Conservation (phyloP, 2,113 vertebrate species). For the Microtus oregoni region DNA sequence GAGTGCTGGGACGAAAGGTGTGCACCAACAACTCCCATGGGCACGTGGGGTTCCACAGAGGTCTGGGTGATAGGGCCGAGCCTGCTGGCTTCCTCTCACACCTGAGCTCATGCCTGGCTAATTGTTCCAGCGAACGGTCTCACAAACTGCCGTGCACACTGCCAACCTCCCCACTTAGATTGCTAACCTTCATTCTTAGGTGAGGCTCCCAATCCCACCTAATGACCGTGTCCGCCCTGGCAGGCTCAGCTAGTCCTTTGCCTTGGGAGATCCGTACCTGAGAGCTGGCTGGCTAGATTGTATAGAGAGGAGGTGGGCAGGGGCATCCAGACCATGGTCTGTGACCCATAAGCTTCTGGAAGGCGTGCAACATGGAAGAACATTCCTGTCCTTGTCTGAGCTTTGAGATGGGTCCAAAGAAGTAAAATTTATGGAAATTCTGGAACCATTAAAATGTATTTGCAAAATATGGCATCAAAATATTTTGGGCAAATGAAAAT, state of each 20-base stretch:
- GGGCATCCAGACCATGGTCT: not conserved
- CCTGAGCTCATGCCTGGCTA: not conserved
- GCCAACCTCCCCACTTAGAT: not conserved
- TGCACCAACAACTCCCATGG: not conserved
- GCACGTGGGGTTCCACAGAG: not conserved
- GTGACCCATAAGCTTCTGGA: not conserved
- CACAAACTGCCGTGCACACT: too few species aligned
- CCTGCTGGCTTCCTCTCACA: not conserved
- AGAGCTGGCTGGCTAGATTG: not conserved
- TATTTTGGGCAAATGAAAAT: not conserved
- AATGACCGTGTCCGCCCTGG: not conserved
- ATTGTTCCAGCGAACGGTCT: not conserved
- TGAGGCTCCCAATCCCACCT: not conserved
- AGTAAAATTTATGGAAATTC: not conserved
- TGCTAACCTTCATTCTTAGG: not conserved
- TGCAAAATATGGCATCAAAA: not conserved
- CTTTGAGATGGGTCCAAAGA: not conserved
- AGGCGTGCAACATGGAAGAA: not conserved
- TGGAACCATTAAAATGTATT: not conserved
- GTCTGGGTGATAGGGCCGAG: not conserved
- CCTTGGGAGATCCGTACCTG: not conserved
- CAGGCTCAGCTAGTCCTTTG: not conserved
- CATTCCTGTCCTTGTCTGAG: not conserved
- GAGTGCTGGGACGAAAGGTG: too few species aligned
- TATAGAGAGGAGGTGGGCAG: not conserved